Conservation (phyloP, 2,888 invertebrate species). For the Cyclophora albipunctata region DNA sequence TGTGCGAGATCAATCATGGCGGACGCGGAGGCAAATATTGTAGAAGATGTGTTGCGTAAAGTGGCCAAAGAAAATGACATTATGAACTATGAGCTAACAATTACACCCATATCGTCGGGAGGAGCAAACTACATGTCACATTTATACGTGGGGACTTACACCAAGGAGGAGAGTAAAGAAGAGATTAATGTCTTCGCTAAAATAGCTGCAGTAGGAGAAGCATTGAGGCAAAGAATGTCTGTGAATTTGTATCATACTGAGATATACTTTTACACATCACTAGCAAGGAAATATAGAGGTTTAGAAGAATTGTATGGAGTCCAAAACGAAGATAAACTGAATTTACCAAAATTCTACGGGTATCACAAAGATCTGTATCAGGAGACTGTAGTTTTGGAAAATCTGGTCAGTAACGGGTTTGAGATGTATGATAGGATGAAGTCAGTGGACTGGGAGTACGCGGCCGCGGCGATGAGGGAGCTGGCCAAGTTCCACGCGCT, state of each 20-base stretch:
- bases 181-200: constrained; percentile 39
- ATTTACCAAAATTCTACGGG: constrained; percentile 39
- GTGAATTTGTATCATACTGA: constrained; percentile 34
- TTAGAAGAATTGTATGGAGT: constrained; percentile 33
- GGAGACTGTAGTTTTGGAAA: constrained; percentile 7
- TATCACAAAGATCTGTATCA: constrained; percentile 8
- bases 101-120: constrained; percentile 16
- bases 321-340: constrained; percentile 27
- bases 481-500: too few species aligned
- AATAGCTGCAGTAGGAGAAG: constrained; percentile 35
- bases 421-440: too few species aligned
- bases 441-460: too few species aligned
- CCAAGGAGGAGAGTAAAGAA: constrained; percentile 8
- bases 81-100: constrained; percentile 15
- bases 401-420: too few species aligned
- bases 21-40: constrained; percentile 1
- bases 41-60: constrained; percentile 3
- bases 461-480: too few species aligned
- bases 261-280: constrained; percentile 32
- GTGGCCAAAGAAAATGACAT: constrained; percentile 16
- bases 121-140: constrained; percentile 19
- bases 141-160: constrained; percentile 19
- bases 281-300: constrained; percentile 27
- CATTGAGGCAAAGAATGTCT: constrained; percentile 26
- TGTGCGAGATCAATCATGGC: constrained; percentile 8